phyloP scores from a whole-genome alignment of 2,113 vertebrate species.

The Myiozetetes cayanensis region DNA sequence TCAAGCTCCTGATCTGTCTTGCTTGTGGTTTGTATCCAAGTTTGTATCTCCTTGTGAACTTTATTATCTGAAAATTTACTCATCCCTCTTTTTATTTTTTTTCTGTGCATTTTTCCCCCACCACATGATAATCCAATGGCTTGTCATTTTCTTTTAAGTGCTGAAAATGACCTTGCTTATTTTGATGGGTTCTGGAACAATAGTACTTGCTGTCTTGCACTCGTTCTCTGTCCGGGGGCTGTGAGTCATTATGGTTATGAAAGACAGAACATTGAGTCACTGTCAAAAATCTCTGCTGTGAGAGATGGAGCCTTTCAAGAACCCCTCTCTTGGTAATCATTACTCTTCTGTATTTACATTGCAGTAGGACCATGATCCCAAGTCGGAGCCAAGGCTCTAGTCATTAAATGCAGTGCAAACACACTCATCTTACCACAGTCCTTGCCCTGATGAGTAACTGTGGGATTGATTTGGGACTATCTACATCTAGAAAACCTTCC shows the following conservation, averaged over 20 bases:
- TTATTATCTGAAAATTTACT: constrained; percentile 7
- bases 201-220: background rate
- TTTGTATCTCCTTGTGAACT: background rate
- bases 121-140: background rate
- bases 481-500: background rate
- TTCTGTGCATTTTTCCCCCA: background rate
- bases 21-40: background rate
- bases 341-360: constrained; percentile 8
- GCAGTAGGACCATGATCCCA: background rate
- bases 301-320: constrained; percentile 37
- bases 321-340: background rate
- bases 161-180: constrained; percentile 60
- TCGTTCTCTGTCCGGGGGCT: constrained; percentile 26
- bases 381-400: background rate
- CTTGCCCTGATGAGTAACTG: background rate
- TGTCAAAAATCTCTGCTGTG: constrained; percentile 31
- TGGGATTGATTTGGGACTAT: background rate
- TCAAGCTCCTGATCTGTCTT: background rate
- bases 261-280: constrained; percentile 50
- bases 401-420: background rate
- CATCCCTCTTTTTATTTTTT: background rate
- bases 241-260: constrained; percentile 62
- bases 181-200: constrained; percentile 55
- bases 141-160: background rate
- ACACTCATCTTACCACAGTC: background rate